These are phyloP conservation scores for Aelia acuminata DNA, from an alignment of 2,888 invertebrate genomes.

Conservation along the genomic window DNA sequence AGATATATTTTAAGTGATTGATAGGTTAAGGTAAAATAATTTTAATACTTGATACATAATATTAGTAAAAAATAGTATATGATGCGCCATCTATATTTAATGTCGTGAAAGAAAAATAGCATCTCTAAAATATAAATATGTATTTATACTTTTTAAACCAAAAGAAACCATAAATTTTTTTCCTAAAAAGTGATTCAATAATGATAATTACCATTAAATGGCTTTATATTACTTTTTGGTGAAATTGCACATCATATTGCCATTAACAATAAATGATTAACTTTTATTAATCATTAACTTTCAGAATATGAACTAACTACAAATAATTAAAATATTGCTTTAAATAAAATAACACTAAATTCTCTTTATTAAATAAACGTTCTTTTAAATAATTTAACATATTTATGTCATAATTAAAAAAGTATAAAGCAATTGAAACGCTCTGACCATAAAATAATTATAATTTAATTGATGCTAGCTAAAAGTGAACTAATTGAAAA, in stretches of 20 bases:
- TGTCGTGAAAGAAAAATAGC: background rate
- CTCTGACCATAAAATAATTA: background rate
- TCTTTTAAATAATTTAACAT: background rate
- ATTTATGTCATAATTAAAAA: background rate
- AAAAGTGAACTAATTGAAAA: background rate
- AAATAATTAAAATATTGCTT: slow-evolving; percentile 36
- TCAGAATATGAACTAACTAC: background rate
- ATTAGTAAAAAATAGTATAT: slow-evolving; percentile 3
- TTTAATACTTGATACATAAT: background rate
- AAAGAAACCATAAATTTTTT: background rate
- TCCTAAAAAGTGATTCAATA: background rate
- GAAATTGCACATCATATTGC: slow-evolving; percentile 42
- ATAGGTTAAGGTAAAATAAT: background rate
- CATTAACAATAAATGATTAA: slow-evolving; percentile 31
- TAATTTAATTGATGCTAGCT: background rate
- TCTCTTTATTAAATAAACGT: background rate
- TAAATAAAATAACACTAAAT: background rate
- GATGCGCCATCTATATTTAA: background rate
- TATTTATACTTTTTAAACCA: background rate
- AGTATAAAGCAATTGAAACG: background rate
- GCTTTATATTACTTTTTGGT: background rate
- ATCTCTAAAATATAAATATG: background rate
- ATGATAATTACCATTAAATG: background rate
- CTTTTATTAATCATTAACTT: background rate
- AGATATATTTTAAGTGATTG: background rate